Base-by-base conservation (phyloP, 1,140 invertebrate genomes). In the Lepidurus apus region DNA sequence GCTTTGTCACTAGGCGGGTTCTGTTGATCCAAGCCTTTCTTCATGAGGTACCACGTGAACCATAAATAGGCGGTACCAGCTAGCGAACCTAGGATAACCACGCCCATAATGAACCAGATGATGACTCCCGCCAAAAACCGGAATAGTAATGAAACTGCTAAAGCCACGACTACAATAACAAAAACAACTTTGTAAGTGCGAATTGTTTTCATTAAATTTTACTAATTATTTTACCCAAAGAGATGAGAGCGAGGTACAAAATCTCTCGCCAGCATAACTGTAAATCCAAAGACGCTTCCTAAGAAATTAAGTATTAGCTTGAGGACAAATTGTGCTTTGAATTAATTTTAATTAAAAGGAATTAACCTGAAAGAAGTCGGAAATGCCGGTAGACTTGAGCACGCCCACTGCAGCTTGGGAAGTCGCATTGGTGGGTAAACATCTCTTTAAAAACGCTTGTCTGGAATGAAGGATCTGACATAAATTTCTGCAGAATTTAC, bases 21-120 rank as follows among this genome's bases (percentile, higher is more conserved):
- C 84, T 85, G 79, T 75, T 77, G 81, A 34, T 80, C 77, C 42
- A 76, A 75, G 10, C 81, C 74, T 75, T 84, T 83, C 75, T 82
- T 85, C 78, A 84, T 84, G 43, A 81, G 76, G 21, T 83, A 81
- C 84, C 85, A 88, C 26, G 82, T 82, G 11, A 85, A 91, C 93
- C 93, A 94, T 45, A 93, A 84, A 80, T 88, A 89, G 43, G 87
- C 86, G 42, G 92, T 89, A 78, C 87, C 88, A 80, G 84, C 87
- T 43, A 91, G 84, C 73, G 88, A 88, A 11, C 88, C 88, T 1
- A 91, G 43, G 21, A 89, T 85, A 10, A 89, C 87, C 1, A 89
- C 86, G 43, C 88, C 83, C 9, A 93, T 84, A 26, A 93, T 88
- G 7, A 92, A 82, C 89, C 91, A 93, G 76, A 93, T 89, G 24